Conservation (phyloP, 1,140 invertebrate species). For the Leptinotarsa lineolata region DNA sequence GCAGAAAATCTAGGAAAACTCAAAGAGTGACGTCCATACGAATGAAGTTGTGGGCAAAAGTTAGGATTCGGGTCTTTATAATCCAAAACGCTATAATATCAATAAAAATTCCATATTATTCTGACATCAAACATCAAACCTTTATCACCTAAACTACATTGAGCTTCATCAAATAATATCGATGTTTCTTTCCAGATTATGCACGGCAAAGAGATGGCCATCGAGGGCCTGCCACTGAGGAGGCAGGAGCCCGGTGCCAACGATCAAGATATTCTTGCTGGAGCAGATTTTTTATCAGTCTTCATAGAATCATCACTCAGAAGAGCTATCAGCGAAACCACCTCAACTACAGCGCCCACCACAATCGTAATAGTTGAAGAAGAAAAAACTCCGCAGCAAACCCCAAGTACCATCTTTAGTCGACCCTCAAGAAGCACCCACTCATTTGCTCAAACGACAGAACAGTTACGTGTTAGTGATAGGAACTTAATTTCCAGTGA, state of each 20-base stretch:
- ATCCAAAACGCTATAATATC: no score
- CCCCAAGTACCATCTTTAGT: neutral
- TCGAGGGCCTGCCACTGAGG: constrained; percentile 47
- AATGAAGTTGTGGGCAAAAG: no score
- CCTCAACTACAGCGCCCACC: constrained; percentile 44
- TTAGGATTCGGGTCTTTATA: no score
- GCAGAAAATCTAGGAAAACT: no score
- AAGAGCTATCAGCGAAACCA: constrained; percentile 53
- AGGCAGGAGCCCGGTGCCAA: constrained; percentile 52
- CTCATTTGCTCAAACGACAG: constrained; percentile 33
- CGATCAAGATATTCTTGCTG: constrained; percentile 62
- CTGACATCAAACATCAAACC: no score
- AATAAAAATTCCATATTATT: no score
- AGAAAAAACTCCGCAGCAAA: constrained; percentile 13
- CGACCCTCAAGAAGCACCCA: constrained; percentile 28
- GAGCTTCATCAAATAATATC: neutral
- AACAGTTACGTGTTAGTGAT: constrained; percentile 28
- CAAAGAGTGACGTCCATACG: no score
- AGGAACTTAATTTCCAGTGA: constrained; percentile 33
- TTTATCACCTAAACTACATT: no score
- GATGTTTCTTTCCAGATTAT: constrained; percentile 46
- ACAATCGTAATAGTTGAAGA: constrained; percentile 32
- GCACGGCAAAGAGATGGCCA: constrained; percentile 43
- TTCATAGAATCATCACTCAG: constrained; percentile 57
- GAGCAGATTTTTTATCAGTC: constrained; percentile 63